These are phyloP conservation scores for Rhadina sibilatrix DNA, from an alignment of 2,113 vertebrate genomes.

Conservation along the genomic window DNA sequence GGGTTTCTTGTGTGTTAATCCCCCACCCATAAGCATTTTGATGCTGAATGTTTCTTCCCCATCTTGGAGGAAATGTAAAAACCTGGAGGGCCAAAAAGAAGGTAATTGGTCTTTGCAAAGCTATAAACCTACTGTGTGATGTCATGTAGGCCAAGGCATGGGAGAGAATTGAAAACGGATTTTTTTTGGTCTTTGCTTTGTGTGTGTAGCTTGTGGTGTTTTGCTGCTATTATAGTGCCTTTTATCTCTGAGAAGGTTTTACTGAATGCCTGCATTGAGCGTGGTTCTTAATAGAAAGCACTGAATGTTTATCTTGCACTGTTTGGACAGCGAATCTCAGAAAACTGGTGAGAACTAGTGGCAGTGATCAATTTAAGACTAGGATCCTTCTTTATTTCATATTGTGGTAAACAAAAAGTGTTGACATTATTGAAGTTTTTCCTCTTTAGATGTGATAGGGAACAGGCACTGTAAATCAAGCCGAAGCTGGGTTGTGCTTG, in stretches of 20 bases:
- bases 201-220: background rate
- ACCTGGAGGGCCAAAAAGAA: background rate
- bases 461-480: background rate
- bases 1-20: background rate
- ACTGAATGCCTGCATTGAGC: background rate
- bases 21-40: accelerated
- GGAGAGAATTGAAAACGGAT: background rate
- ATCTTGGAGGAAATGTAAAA: background rate
- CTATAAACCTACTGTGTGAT: background rate
- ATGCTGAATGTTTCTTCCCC: background rate
- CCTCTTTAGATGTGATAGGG: background rate
- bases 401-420: background rate
- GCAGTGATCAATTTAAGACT: background rate
- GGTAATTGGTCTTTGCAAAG: background rate
- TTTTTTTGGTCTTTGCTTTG: constrained; percentile 20
- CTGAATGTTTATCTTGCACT: background rate
- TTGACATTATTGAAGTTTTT: background rate
- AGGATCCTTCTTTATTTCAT: background rate
- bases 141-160: background rate
- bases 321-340: background rate
- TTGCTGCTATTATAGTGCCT: background rate
- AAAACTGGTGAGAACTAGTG: background rate
- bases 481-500: background rate
- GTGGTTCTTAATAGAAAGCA: background rate
- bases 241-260: background rate